These are phyloP conservation scores for Aphelenchoides avenae DNA, from an alignment of 1,140 invertebrate species.

Conservation along the genomic window DNA sequence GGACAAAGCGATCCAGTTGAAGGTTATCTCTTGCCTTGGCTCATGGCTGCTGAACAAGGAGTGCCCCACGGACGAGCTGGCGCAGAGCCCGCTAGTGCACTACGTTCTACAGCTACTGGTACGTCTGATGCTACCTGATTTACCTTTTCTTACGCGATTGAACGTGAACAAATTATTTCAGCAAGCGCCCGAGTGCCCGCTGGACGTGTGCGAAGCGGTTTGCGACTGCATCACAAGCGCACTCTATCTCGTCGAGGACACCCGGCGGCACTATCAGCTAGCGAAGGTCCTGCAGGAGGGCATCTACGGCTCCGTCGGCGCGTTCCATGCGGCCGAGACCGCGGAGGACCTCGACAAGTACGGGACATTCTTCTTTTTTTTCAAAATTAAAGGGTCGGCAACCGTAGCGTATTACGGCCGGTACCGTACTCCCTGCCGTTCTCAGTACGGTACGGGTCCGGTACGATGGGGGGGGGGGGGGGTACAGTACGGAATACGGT, in stretches of 20 bases:
- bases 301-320: slow-evolving; percentile 74
- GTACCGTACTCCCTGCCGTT: no score
- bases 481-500: no score
- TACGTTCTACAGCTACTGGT: no score
- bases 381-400: no score
- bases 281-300: slow-evolving; percentile 76
- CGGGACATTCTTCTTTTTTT: no score
- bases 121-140: no score
- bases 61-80: slow-evolving; percentile 59
- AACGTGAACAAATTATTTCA: slow-evolving; percentile 20
- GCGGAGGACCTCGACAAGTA: slow-evolving; percentile 81
- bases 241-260: slow-evolving; percentile 64
- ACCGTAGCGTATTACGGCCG: no score
- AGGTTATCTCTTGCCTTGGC: slow-evolving; percentile 57
- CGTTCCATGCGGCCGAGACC: slow-evolving; percentile 84
- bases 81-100: slow-evolving; percentile 59
- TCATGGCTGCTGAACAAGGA: slow-evolving; percentile 62
- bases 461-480: no score
- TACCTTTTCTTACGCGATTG: no score
- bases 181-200: slow-evolving; percentile 63
- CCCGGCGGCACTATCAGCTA: slow-evolving; percentile 69
- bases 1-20: slow-evolving; percentile 38
- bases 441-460: no score
- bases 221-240: slow-evolving; percentile 84
- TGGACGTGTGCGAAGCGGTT: slow-evolving; percentile 78